Evolutionary conservation across 2,797 vertebrate species (phyloP).

Genomic region (Oreochromis mossambicus): DNA sequence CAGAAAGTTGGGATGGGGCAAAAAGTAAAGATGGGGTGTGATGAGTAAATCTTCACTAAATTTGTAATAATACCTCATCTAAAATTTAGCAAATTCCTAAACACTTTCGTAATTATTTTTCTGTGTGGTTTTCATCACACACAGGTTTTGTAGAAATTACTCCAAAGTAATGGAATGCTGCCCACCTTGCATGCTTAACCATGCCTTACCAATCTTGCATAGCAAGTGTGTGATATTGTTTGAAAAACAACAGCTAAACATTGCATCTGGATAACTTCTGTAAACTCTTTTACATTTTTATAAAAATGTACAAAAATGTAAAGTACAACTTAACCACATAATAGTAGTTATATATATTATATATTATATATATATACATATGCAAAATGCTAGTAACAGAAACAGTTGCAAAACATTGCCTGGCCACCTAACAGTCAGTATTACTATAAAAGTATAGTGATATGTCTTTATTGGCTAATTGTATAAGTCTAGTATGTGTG

Average conservation of each 20-base stretch:
- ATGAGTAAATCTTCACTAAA: not conserved
- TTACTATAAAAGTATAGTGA: not conserved
- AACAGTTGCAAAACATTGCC: not conserved
- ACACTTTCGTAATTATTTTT: not conserved
- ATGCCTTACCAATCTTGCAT: not conserved
- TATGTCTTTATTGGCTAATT: not conserved
- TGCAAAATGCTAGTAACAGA: not conserved
- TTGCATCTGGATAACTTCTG: not conserved
- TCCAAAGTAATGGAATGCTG: not conserved
- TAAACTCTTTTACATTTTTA: not conserved
- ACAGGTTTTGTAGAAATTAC: not conserved
- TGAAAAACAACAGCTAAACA: not conserved
- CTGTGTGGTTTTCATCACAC: not conserved
- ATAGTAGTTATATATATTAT: not conserved
- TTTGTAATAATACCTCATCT: not conserved
- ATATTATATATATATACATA: not conserved
- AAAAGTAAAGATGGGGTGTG: not conserved
- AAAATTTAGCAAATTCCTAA: not conserved
- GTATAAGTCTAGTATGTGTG: not conserved
- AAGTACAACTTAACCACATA: not conserved
- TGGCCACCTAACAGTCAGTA: not conserved
- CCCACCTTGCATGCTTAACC: not conserved
- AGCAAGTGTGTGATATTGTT: not conserved
- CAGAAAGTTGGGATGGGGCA: not conserved
- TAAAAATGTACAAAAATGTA: not conserved